Evolutionary conservation across 2,888 invertebrate genomes (phyloP).

Genomic region (Pachymerium ferrugineum): DNA sequence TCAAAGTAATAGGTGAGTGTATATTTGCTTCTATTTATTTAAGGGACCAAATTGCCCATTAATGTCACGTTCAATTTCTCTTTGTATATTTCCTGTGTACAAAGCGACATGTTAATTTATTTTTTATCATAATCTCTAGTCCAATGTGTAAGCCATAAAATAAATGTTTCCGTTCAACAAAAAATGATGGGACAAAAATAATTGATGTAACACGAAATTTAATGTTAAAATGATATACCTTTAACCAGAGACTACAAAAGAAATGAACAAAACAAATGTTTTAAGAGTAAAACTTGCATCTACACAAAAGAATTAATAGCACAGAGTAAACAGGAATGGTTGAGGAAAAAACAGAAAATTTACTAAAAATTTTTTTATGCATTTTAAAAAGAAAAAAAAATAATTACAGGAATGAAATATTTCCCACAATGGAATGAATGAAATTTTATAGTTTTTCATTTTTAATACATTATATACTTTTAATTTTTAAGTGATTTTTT

Average conservation of each 20-base stretch:
- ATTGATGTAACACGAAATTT: slow-evolving; percentile 5
- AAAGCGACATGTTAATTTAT: too few relatives aligned
- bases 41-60: too few relatives aligned
- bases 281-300: neutral
- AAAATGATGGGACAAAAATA: neutral
- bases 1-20: too few relatives aligned
- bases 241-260: neutral
- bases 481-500: neutral
- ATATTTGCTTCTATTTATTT: too few relatives aligned
- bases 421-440: slow-evolving; percentile 31
- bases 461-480: neutral
- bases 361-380: neutral
- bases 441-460: slow-evolving; percentile 17
- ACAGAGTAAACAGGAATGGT: neutral
- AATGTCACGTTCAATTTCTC: too few relatives aligned
- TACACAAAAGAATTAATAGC: neutral
- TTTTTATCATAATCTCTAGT: too few relatives aligned
- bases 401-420: slow-evolving; percentile 34
- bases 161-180: neutral
- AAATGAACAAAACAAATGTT: neutral
- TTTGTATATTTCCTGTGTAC: too few relatives aligned
- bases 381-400: slow-evolving; percentile 1
- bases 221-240: neutral
- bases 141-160: neutral
- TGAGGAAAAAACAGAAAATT: neutral